Percentiles rank a stretch among this genome's conserved stretches.
Evolutionary conservation across 2,113 vertebrate species (phyloP).

Genomic region (Ranitomeya variabilis): DNA sequence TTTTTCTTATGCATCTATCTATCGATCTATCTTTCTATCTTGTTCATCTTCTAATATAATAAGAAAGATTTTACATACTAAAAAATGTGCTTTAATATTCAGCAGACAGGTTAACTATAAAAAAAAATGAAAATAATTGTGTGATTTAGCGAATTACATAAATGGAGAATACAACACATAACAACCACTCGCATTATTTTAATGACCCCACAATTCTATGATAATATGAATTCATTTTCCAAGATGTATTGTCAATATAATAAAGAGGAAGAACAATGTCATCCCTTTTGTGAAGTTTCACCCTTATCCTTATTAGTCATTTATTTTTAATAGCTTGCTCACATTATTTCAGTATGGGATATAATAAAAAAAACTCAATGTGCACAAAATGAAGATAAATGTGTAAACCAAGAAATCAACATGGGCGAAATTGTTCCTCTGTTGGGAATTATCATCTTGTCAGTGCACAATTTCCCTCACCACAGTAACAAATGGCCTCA

Average conservation of each 20-base stretch:
- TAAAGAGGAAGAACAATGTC: not conserved
- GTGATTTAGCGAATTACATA: not conserved
- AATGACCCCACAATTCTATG: not conserved
- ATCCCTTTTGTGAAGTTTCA: not conserved
- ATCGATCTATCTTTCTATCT: too few species aligned
- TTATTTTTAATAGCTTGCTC: constrained; percentile 53
- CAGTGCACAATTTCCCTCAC: constrained; percentile 58
- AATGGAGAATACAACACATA: not conserved
- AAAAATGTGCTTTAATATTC: not conserved
- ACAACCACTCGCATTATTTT: not conserved
- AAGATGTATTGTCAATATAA: constrained; percentile 33
- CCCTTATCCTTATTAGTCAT: constrained; percentile 35
- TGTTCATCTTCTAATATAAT: not conserved
- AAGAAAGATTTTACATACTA: not conserved
- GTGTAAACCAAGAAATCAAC: constrained; percentile 56
- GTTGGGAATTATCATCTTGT: constrained; percentile 59
- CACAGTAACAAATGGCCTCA: constrained; percentile 58
- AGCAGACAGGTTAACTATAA: not conserved
- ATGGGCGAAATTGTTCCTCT: constrained; percentile 55
- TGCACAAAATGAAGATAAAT: constrained; percentile 57
- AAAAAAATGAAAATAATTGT: not conserved
- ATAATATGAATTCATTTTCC: not conserved
- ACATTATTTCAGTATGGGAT: constrained; percentile 43
- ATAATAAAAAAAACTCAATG: constrained; percentile 30
- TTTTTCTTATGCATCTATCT: too few species aligned